phyloP scores from a whole-genome alignment of 2,797 vertebrate genomes.

The Peromyscus melanophrys region DNA sequence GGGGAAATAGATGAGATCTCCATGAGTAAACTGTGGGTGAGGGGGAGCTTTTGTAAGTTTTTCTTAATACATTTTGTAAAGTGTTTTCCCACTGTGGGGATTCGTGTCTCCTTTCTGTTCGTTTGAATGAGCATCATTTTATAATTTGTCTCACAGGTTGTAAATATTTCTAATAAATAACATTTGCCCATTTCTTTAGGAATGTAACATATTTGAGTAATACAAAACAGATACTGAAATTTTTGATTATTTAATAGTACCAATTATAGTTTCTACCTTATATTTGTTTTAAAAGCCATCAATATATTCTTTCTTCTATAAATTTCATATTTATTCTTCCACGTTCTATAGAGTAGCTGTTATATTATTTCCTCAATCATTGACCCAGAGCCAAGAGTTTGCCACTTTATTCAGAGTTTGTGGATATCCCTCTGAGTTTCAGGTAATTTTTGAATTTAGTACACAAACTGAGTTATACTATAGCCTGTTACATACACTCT shows the following conservation, averaged over 20 bases:
- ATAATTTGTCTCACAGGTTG: neutral
- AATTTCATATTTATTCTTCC: neutral
- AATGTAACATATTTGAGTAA: neutral
- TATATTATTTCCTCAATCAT: neutral
- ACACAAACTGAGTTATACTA: neutral
- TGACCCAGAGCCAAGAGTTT: neutral
- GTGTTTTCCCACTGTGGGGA: neutral
- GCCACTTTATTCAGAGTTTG: neutral
- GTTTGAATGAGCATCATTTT: neutral
- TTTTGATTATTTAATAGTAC: neutral
- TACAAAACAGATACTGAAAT: neutral
- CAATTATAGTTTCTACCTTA: constrained; percentile 8
- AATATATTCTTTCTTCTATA: neutral
- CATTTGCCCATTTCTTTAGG: neutral
- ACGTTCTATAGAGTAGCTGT: neutral
- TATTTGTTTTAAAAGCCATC: neutral
- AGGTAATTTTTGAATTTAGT: neutral
- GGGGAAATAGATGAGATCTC: too few species aligned
- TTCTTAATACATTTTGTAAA: neutral
- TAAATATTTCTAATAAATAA: constrained; percentile 35
- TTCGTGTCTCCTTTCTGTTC: constrained; percentile 4
- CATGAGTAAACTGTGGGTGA: too few species aligned
- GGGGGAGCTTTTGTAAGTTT: neutral
- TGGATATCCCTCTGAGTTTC: neutral
- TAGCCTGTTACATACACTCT: neutral